Percentiles rank a stretch among this genome's conserved stretches.
Evolutionary conservation across 2,113 vertebrate genomes (phyloP).

Genomic region (Turdus rufiventris): DNA sequence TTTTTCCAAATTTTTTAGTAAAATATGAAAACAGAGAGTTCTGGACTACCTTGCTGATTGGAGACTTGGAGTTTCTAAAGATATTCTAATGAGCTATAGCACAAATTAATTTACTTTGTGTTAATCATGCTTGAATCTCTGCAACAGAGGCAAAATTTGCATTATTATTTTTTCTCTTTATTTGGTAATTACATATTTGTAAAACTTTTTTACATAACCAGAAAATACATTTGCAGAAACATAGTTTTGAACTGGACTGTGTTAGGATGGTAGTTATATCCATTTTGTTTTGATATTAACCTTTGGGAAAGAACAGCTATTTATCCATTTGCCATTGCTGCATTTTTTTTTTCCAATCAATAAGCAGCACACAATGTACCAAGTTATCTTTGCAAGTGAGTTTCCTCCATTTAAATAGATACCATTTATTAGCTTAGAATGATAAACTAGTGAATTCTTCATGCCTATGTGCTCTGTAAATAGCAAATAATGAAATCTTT

Average conservation of each 20-base stretch:
- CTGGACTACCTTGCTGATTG: neutral
- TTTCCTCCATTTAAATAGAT: constrained; percentile 35
- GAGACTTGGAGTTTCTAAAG: neutral
- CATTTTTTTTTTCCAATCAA: neutral
- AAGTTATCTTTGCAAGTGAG: constrained; percentile 49
- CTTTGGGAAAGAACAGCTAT: neutral
- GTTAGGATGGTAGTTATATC: neutral
- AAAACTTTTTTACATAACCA: neutral
- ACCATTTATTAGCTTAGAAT: constrained; percentile 41
- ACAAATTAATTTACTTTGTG: neutral
- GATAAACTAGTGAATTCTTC: constrained; percentile 56
- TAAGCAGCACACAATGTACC: neutral
- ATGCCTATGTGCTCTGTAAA: constrained; percentile 6
- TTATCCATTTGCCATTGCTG: neutral
- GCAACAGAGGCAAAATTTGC: constrained; percentile 8
- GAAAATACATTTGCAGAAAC: neutral
- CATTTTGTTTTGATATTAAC: neutral
- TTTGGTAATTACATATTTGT: neutral
- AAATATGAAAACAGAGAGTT: neutral
- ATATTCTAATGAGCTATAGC: neutral
- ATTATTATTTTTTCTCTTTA: constrained; percentile 3
- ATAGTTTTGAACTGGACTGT: neutral
- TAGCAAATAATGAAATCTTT: constrained; percentile 58
- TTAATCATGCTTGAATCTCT: constrained; percentile 18
- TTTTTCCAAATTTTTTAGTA: neutral